phyloP scores from a whole-genome alignment of 2,113 vertebrate species.

The Acanthisitta chloris region DNA sequence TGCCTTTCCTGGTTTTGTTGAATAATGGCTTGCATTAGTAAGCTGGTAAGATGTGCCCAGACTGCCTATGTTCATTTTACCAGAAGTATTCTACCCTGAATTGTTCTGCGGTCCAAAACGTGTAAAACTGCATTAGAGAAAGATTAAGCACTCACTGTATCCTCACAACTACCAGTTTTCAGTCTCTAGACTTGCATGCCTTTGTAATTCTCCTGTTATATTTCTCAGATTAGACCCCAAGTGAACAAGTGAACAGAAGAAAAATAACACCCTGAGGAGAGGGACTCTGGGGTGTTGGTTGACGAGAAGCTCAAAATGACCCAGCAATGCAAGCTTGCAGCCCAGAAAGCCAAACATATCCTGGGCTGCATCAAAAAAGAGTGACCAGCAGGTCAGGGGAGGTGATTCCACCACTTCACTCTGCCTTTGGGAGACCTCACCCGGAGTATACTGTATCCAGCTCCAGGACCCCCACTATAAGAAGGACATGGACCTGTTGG shows the following conservation, averaged over 20 bases:
- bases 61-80: too few species aligned
- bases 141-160: background rate
- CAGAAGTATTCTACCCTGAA: background rate
- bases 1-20: background rate
- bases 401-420: background rate
- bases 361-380: background rate
- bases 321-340: background rate
- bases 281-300: background rate
- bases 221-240: background rate
- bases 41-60: background rate
- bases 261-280: background rate
- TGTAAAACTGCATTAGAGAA: background rate
- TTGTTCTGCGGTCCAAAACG: background rate
- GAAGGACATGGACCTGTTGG: too few species aligned
- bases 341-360: background rate
- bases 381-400: background rate
- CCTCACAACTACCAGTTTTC: background rate
- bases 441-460: background rate
- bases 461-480: accelerated
- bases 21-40: background rate
- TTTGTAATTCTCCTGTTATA: background rate
- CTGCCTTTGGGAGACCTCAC: background rate
- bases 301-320: background rate
- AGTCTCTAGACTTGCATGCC: background rate
- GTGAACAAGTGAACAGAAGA: background rate